phyloP scores from a whole-genome alignment of 2,797 vertebrate species.

The Vireo griseus region DNA sequence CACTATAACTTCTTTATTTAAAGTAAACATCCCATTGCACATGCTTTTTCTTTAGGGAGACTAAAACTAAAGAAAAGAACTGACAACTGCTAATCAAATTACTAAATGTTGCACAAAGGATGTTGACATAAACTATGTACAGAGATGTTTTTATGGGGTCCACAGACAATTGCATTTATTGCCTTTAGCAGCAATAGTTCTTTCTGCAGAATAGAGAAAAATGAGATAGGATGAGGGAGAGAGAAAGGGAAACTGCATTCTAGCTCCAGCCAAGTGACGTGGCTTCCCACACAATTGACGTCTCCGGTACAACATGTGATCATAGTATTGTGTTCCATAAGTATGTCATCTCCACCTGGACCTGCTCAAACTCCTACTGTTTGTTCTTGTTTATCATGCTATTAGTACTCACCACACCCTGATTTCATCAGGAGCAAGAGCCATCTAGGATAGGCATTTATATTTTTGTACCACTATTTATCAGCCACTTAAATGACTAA shows the following conservation, averaged over 20 bases:
- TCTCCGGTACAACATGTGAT: not conserved
- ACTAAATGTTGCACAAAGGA: not conserved
- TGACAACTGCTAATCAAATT: not conserved
- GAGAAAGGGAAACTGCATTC: not conserved
- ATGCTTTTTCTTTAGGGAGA: not conserved
- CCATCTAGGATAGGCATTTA: not conserved
- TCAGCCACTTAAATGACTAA: not conserved
- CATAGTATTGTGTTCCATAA: not conserved
- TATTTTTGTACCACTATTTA: not conserved
- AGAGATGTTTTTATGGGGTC: not conserved
- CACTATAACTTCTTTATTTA: not conserved
- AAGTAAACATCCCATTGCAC: not conserved
- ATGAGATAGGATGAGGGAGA: not conserved
- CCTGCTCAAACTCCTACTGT: not conserved
- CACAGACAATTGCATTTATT: not conserved
- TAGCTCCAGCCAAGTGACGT: not conserved
- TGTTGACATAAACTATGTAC: not conserved
- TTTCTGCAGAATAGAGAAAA: not conserved
- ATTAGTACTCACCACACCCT: not conserved
- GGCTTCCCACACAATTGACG: not conserved
- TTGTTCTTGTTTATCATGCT: not conserved
- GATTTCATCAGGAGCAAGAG: not conserved
- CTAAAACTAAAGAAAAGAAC: not conserved
- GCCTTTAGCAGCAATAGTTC: not conserved
- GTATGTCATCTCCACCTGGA: not conserved